phyloP scores from a whole-genome alignment of 2,888 invertebrate species.

The Watsonalla binaria region DNA sequence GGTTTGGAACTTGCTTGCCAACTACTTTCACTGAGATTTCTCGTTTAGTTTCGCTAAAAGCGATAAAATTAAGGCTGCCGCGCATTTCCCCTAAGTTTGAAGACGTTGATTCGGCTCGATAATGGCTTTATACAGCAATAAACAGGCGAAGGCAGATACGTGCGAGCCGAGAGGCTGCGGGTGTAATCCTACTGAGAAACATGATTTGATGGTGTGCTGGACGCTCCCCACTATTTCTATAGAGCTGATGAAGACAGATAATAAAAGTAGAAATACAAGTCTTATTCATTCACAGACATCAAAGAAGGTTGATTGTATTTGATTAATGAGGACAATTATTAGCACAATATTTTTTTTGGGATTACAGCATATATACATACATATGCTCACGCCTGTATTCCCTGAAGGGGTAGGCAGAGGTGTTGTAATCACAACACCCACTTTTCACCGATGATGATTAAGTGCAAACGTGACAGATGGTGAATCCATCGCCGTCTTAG shows the following conservation, averaged over 20 bases:
- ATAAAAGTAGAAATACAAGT: neutral
- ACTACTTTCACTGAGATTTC: neutral
- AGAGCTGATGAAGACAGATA: conserved; percentile 17
- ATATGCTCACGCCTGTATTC: too few relatives aligned
- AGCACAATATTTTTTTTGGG: too few relatives aligned
- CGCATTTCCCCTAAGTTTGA: conserved; percentile 6
- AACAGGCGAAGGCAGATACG: conserved; percentile 36
- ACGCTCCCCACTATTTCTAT: conserved; percentile 11
- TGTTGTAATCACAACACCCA: too few relatives aligned
- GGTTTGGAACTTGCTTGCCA: too few relatives aligned
- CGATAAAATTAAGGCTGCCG: neutral
- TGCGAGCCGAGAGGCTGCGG: conserved; percentile 15
- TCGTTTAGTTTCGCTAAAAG: neutral
- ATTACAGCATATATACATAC: too few relatives aligned
- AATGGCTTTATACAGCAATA: conserved; percentile 49
- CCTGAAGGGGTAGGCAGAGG: too few relatives aligned
- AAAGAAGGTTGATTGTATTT: too few relatives aligned
- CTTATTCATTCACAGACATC: too few relatives aligned
- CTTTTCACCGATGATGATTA: too few relatives aligned
- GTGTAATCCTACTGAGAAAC: conserved; percentile 16
- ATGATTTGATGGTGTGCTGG: conserved; percentile 26
- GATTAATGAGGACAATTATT: too few relatives aligned
- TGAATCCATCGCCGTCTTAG: too few relatives aligned
- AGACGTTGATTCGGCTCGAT: conserved; percentile 34
- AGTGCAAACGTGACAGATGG: too few relatives aligned